phyloP scores from a whole-genome alignment of 2,888 invertebrate species.

The Chirona hameri region DNA sequence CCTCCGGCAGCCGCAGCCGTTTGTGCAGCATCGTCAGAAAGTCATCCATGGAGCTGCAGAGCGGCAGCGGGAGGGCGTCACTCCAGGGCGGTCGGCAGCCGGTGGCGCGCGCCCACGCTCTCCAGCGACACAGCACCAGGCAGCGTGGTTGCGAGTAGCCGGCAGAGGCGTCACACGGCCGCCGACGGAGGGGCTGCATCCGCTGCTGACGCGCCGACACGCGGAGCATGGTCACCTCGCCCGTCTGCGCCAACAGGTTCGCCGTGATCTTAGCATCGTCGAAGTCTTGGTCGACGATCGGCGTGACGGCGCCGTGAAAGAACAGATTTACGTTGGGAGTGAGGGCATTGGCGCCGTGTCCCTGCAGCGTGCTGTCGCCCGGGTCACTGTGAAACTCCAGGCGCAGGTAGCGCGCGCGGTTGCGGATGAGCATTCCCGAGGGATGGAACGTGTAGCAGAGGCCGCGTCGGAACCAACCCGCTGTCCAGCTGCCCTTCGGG shows the following conservation, averaged over 20 bases:
- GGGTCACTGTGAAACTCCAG: conserved; percentile 3
- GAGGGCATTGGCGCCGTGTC: not conserved
- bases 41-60: not conserved
- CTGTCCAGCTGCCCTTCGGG: not conserved
- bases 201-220: not conserved
- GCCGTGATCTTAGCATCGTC: not conserved
- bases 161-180: not conserved
- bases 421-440: not conserved
- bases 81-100: conserved; percentile 22
- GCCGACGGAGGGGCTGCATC: not conserved
- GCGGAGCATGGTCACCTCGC: not conserved
- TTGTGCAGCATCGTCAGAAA: not conserved
- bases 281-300: not conserved
- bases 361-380: not conserved
- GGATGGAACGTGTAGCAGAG: not conserved
- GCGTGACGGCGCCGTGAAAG: not conserved
- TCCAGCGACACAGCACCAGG: not conserved
- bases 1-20: not conserved
- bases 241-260: not conserved
- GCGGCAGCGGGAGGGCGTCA: not conserved
- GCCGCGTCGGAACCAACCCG: not conserved
- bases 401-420: not conserved
- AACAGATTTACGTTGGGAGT: not conserved
- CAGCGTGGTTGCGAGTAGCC: not conserved
- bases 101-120: not conserved